Evolutionary conservation across 1,140 invertebrate genomes (phyloP), one percentile per base, ranked within the genome.

Genomic region (Bombus consobrinus): DNA sequence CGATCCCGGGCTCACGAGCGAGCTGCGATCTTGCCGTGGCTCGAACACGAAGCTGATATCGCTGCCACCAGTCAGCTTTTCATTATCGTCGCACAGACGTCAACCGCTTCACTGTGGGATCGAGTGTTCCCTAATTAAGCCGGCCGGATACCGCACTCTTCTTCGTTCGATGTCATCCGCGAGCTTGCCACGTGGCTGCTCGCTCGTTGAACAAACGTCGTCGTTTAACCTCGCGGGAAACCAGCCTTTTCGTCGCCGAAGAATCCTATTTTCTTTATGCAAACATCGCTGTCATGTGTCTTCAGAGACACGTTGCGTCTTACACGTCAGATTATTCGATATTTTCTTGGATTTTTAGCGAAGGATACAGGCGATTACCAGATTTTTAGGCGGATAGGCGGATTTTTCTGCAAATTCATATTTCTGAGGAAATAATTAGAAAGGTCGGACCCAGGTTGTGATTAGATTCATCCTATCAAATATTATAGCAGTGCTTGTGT

Each of bases 71-170:
- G 73, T 66, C 59, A 72, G 69, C 79, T 34, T 83, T 80, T 77
- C 81, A 77, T 89, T 89, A 89, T 85, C 78, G 28, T 41, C 22
- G 68, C 47, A 53, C 39, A 87, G 68, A 73, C 71, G 77, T 53
- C 72, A 89, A 89, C 43, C 69, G 74, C 62, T 90, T 87, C 62
- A 83, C 87, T n/a, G 85, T 83, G 62, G 41, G 71, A 53, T 72
- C 73, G 59, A 57, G 39, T 41, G 72, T 83, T 37, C 47, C 75
- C 72, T 89, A 89, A 90, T 90, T 89, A 90, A 89, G 78, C 68
- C 78, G 18, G 66, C 47, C 81, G 37, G n/a, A 66, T 64, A 64
- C 12, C 66, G n/a, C 59, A n/a, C 15, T 25, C 37, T 62, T 39
- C 69, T 25, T 37, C 28, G 59, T 62, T n/a, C n/a, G 0, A 39